phyloP scores from a whole-genome alignment of 1,140 invertebrate species.

The Apis florea region DNA sequence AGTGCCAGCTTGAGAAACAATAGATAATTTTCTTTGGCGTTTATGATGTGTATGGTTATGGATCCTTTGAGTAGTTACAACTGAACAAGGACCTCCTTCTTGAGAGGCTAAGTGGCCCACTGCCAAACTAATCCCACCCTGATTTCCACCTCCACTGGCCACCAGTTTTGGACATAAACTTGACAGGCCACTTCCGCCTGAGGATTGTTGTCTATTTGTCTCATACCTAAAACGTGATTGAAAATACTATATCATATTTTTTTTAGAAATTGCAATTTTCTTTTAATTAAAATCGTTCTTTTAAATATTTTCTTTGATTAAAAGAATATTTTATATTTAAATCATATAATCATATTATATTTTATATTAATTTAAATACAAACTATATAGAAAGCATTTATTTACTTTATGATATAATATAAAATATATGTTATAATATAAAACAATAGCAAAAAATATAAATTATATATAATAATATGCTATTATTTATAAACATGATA shows the following conservation, averaged over 20 bases:
- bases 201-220: constrained; percentile 77
- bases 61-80: constrained; percentile 73
- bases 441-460: neutral
- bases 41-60: constrained; percentile 70
- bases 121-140: constrained; percentile 72
- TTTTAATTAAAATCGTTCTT: neutral
- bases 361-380: neutral
- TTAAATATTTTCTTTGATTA: neutral
- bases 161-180: constrained; percentile 78
- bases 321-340: neutral
- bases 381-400: neutral
- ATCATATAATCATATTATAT: neutral
- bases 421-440: neutral
- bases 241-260: neutral
- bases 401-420: neutral
- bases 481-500: too few relatives aligned
- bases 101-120: constrained; percentile 79
- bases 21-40: constrained; percentile 76
- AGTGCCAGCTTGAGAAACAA: constrained; percentile 70
- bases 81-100: constrained; percentile 71
- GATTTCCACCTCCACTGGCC: constrained; percentile 72
- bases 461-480: neutral
- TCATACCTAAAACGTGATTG: constrained; percentile 76
- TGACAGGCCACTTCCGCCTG: constrained; percentile 74
- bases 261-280: neutral